Conservation (phyloP, 2,113 vertebrate species). For the Amphiprion ocellaris region DNA sequence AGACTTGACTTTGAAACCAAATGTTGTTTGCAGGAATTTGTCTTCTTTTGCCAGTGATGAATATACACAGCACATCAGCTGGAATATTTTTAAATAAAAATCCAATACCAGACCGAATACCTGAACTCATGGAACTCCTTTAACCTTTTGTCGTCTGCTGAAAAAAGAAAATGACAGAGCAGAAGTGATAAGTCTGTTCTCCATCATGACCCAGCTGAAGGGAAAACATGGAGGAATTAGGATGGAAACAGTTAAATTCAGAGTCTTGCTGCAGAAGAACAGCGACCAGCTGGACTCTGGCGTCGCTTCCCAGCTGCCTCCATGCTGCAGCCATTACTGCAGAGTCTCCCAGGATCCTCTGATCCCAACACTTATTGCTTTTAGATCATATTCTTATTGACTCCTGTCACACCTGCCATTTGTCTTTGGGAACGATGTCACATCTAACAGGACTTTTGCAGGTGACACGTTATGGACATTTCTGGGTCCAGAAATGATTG, state of each 20-base stretch:
- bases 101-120: slow-evolving; percentile 28
- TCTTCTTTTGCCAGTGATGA: slow-evolving; percentile 37
- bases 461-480: slow-evolving; percentile 88
- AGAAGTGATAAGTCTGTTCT: slow-evolving; percentile 45
- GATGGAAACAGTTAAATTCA: slow-evolving; percentile 35
- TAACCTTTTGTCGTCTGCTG: slow-evolving; percentile 9
- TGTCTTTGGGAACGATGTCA: slow-evolving; percentile 83
- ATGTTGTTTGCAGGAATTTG: slow-evolving; percentile 62
- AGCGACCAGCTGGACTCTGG: slow-evolving; percentile 61
- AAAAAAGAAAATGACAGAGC: slow-evolving; percentile 24
- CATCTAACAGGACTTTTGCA: slow-evolving; percentile 77
- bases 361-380: slow-evolving; percentile 85
- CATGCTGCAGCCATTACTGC: slow-evolving; percentile 69
- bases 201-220: slow-evolving; percentile 39
- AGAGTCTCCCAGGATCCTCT: slow-evolving; percentile 79
- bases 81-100: slow-evolving; percentile 42
- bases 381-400: slow-evolving; percentile 91
- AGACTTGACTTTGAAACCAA: slow-evolving; percentile 67
- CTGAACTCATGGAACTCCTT: slow-evolving; percentile 14
- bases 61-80: slow-evolving; percentile 39
- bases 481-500: slow-evolving; percentile 82
- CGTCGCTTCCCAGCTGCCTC: slow-evolving; percentile 70
- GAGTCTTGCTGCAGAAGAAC: slow-evolving; percentile 32
- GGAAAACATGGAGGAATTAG: slow-evolving; percentile 45
- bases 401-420: slow-evolving; percentile 88